Evolutionary conservation across 1,140 invertebrate species (phyloP), one percentile per base, ranked within the genome.

Genomic region (Drosophila equinoxialis): DNA sequence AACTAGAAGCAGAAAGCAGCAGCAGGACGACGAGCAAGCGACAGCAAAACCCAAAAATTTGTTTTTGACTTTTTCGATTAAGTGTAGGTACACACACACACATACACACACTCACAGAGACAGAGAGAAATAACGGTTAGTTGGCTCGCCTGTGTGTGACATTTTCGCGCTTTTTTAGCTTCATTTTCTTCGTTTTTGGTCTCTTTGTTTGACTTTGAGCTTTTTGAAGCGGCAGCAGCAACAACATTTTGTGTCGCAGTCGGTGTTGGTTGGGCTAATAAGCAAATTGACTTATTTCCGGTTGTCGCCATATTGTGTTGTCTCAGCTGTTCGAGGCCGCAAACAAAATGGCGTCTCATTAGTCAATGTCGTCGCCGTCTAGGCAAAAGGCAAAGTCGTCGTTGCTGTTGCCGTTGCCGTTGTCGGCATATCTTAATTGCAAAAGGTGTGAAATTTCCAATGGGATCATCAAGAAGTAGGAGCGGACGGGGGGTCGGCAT

Each of bases 261-360:
- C 59, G 57, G 6, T 41, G 37, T 54, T 33, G 20, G 42, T 65
- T 54, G 30, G 70, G 73, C 71, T 87, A 86, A 86, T 87, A 86
- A 86, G 79, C 77, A 87, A 87, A 87, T 87, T 87, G 83, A 87
- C 79, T 87, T 89, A 86, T 87, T 87, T 87, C 84, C 83, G 84
- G 83, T 87, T 60, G 83, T 87, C 63, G 83, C 83, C 84, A 83
- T 79, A 75, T 75, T 79, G 68, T 68, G 81, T 73, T 74, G 83
- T 51, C 83, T 83, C 83, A 87, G 83, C 83, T 87, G 83, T 54
- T 71, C 41, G 65, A 59, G 72, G 66, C 69, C 79, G 65, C 83
- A 78, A 77, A 80, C 84, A 74, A 87, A 87, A 87, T 87, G 79
- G 80, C 77, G 73, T 72, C 84, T 87, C 84, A 87, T 87, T 87